These are phyloP conservation scores for Apis florea DNA, from an alignment of 1,140 invertebrate species.

Conservation along the genomic window DNA sequence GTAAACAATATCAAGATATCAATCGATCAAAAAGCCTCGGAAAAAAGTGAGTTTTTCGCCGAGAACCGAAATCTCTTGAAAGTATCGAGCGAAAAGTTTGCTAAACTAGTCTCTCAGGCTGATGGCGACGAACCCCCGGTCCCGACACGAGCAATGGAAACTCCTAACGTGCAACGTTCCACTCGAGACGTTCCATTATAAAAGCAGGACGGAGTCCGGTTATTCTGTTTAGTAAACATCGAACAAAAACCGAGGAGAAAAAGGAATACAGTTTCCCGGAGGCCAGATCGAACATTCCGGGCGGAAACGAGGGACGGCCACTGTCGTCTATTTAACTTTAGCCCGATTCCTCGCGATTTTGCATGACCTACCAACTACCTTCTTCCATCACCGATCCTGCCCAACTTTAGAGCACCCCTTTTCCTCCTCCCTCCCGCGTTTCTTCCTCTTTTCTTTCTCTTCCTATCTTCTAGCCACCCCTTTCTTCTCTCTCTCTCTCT, in stretches of 20 bases:
- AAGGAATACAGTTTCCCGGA: slow-evolving; percentile 30
- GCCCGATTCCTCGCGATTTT: slow-evolving; percentile 64
- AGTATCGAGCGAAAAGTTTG: slow-evolving; percentile 19
- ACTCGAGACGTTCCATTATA: slow-evolving; percentile 27
- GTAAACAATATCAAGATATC: slow-evolving; percentile 49
- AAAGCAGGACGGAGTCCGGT: slow-evolving; percentile 13
- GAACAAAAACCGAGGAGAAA: slow-evolving; percentile 41
- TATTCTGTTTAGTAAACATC: slow-evolving; percentile 54
- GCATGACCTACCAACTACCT: slow-evolving; percentile 48
- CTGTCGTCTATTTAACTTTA: slow-evolving; percentile 68
- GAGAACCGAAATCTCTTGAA: slow-evolving; percentile 15
- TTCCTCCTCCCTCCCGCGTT: slow-evolving; percentile 43
- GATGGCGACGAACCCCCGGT: background rate
- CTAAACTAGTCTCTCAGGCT: background rate
- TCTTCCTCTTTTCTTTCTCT: slow-evolving; percentile 14
- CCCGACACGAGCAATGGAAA: background rate
- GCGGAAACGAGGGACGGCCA: slow-evolving; percentile 55
- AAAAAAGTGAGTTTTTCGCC: background rate
- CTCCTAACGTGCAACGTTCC: slow-evolving; percentile 19
- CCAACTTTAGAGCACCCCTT: slow-evolving; percentile 8
- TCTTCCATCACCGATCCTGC: slow-evolving; percentile 12
- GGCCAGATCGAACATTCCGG: slow-evolving; percentile 25
- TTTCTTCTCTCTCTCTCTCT: background rate
- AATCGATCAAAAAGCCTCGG: slow-evolving; percentile 13
- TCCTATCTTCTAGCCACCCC: slow-evolving; percentile 7